Percentiles rank a stretch among this genome's conserved stretches.
These are phyloP conservation scores for Onychomys torridus DNA, from an alignment of 2,797 vertebrate genomes.

Conservation along the genomic window DNA sequence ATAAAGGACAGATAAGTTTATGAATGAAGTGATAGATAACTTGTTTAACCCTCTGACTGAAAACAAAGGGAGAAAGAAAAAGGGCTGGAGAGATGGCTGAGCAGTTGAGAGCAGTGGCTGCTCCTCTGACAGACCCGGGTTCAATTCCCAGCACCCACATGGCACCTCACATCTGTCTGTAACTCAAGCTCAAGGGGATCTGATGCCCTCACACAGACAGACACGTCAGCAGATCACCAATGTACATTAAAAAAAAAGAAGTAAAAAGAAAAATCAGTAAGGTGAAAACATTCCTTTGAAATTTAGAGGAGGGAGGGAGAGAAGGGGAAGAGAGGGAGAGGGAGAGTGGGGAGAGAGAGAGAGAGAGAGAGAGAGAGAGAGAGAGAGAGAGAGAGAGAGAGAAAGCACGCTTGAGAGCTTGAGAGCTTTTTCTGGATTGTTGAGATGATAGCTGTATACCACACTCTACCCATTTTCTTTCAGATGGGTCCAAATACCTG, in stretches of 20 bases:
- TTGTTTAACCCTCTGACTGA: neutral
- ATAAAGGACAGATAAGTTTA: neutral
- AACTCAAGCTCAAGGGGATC: too few species aligned
- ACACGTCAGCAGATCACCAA: too few species aligned
- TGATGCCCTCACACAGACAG: too few species aligned
- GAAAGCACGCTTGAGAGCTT: fast-evolving
- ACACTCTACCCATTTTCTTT: neutral
- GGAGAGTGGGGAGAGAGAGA: neutral
- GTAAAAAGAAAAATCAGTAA: neutral
- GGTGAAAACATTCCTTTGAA: neutral
- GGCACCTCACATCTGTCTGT: too few species aligned
- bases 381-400: neutral
- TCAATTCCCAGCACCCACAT: too few species aligned
- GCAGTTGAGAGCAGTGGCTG: too few species aligned
- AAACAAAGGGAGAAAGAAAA: neutral
- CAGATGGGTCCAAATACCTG: neutral
- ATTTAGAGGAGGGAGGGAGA: neutral
- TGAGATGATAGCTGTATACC: neutral
- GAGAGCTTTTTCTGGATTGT: neutral
- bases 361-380: neutral
- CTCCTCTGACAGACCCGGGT: too few species aligned
- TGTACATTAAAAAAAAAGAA: too few species aligned
- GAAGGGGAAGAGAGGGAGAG: neutral
- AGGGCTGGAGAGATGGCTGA: too few species aligned
- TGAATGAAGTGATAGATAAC: neutral